A percentile compares a stretch with the other conserved stretches of the same genome.
phyloP scores from a whole-genome alignment of 2,797 vertebrate species.

The Pseudomugil gertrudae region DNA sequence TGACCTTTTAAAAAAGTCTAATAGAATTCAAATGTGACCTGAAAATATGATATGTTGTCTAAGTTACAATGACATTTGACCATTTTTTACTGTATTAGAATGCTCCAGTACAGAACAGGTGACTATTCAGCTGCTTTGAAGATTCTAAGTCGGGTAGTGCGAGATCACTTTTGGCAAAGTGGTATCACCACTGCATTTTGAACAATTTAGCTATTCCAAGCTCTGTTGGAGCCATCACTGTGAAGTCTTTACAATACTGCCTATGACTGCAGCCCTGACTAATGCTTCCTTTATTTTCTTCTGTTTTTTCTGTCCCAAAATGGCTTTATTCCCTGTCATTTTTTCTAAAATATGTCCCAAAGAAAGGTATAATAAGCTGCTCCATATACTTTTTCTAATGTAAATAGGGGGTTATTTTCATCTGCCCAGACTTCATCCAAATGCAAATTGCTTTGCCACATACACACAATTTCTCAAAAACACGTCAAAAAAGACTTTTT shows the following conservation, averaged over 20 bases:
- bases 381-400: conserved; percentile 7
- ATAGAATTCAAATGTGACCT: not conserved
- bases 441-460: conserved; percentile 18
- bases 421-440: conserved; percentile 6
- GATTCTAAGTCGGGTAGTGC: conserved; percentile 29
- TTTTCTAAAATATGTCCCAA: conserved; percentile 28
- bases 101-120: conserved; percentile 16
- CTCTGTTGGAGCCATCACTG: conserved; percentile 35
- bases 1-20: not conserved
- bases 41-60: not conserved
- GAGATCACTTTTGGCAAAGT: conserved; percentile 35
- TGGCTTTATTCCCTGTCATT: conserved; percentile 24
- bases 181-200: conserved; percentile 23
- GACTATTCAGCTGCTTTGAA: conserved; percentile 37
- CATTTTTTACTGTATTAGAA: not conserved
- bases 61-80: not conserved
- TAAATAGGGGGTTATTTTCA: conserved; percentile 25
- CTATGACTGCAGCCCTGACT: conserved; percentile 30
- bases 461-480: conserved; percentile 29
- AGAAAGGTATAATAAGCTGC: conserved; percentile 19
- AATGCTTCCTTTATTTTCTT: conserved; percentile 24
- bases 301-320: conserved; percentile 40
- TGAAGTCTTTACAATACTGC: conserved; percentile 39
- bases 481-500: conserved; percentile 5
- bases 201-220: conserved; percentile 38